Conservation (phyloP, 37 sponge, comb jelly and placozoan species). For the Bolinopsis microptera region DNA sequence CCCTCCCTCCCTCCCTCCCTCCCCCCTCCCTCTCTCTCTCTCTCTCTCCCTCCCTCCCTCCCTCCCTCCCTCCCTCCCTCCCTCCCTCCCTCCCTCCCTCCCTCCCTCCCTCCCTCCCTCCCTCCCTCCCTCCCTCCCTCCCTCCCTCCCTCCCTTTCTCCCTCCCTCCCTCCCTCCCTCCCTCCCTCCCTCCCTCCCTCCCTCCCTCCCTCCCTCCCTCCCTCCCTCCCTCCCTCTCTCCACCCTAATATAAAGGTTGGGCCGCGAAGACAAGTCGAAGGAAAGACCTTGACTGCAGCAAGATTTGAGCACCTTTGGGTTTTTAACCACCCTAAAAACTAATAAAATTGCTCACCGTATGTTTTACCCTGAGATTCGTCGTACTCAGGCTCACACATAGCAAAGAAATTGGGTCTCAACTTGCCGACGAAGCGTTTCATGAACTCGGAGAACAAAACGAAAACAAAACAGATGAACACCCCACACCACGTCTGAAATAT, state of each 20-base stretch:
- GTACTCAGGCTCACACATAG: neutral
- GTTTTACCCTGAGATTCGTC: too few species aligned
- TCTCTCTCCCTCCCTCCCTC: neutral
- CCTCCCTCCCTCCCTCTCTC: too few species aligned
- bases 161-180: too few species aligned
- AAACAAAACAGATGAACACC: neutral
- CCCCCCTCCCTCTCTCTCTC: too few species aligned
- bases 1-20: neutral
- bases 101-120: neutral
- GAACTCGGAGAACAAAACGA: neutral
- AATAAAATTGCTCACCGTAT: too few species aligned
- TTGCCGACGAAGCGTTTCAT: neutral
- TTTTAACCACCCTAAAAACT: too few species aligned
- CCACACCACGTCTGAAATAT: constrained; percentile 28
- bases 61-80: neutral
- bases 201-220: neutral
- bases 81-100: neutral
- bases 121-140: neutral
- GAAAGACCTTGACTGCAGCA: too few species aligned
- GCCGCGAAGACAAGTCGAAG: too few species aligned
- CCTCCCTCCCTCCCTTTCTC: too few species aligned
- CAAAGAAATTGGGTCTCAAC: neutral
- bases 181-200: neutral
- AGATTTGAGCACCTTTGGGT: too few species aligned
- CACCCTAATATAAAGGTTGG: too few species aligned